These are phyloP conservation scores for Drosophila nannoptera DNA, from an alignment of 1,140 invertebrate genomes.

Conservation along the genomic window DNA sequence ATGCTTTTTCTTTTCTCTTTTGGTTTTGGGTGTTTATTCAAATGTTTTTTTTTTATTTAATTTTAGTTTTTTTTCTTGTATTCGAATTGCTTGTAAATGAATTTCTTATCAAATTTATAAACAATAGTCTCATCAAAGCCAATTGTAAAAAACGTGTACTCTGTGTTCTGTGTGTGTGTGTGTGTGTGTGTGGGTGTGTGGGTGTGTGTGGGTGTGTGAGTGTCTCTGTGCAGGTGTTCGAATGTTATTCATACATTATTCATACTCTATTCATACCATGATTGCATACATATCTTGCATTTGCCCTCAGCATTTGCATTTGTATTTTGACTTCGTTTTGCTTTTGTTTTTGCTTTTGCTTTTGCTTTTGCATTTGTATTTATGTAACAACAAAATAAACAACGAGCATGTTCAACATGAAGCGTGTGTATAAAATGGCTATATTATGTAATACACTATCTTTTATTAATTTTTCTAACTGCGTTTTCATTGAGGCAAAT, in stretches of 20 bases:
- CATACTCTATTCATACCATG: conserved; percentile 28
- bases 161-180: conserved; percentile 13
- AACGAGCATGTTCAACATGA: conserved; percentile 59
- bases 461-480: conserved; percentile 38
- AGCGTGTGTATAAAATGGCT: conserved; percentile 65
- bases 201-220: conserved; percentile 19
- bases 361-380: conserved; percentile 30
- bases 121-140: conserved; percentile 61
- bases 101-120: conserved; percentile 58
- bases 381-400: conserved; percentile 63
- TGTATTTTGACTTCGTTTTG: conserved; percentile 9
- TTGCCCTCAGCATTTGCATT: neutral
- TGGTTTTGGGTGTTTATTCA: neutral
- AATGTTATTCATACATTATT: conserved; percentile 42
- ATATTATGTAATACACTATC: conserved; percentile 46
- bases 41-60: neutral
- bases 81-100: conserved; percentile 69
- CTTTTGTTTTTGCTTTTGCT: too few species aligned
- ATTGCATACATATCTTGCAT: conserved; percentile 18
- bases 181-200: conserved; percentile 19
- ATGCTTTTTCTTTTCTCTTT: neutral
- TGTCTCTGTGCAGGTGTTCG: conserved; percentile 44
- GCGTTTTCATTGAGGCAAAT: conserved; percentile 27
- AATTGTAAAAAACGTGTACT: conserved; percentile 58
- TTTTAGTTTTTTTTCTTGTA: conserved; percentile 22